A percentile compares a stretch with the other conserved stretches of the same genome.
These are phyloP conservation scores for Sinocyclocheilus anshuiensis DNA, from an alignment of 2,113 vertebrate species.

Conservation along the genomic window DNA sequence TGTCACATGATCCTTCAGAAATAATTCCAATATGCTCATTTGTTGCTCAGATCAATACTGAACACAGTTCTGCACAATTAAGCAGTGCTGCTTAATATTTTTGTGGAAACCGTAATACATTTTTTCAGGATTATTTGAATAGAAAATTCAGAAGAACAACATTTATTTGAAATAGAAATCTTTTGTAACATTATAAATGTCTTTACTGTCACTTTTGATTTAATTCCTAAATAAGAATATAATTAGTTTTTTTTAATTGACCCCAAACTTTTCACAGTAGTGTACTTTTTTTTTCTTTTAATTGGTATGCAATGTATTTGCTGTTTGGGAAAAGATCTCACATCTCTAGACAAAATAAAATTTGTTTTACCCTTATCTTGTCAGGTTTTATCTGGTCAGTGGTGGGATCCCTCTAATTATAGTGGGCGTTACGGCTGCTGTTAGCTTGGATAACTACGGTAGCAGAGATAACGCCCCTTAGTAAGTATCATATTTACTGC, in stretches of 20 bases:
- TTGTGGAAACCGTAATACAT: neutral
- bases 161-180: neutral
- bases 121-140: neutral
- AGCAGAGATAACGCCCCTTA: conserved; percentile 78
- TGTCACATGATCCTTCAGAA: neutral
- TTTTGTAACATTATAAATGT: neutral
- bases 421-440: conserved; percentile 85
- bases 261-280: neutral
- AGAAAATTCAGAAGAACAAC: neutral
- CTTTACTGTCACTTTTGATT: neutral
- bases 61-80: neutral
- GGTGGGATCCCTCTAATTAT: conserved; percentile 85
- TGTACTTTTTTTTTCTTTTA: neutral
- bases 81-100: too few relatives aligned
- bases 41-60: neutral
- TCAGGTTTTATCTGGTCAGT: conserved; percentile 85
- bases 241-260: neutral
- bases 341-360: neutral
- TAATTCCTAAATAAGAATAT: neutral
- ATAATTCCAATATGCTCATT: neutral
- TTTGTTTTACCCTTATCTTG: neutral
- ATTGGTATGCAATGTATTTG: neutral
- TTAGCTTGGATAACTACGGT: conserved; percentile 85
- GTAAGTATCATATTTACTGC: conserved; percentile 74
- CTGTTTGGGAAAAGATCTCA: neutral